Base-by-base conservation (phyloP, 2,113 vertebrate genomes). In the Ploceus nigricollis region DNA sequence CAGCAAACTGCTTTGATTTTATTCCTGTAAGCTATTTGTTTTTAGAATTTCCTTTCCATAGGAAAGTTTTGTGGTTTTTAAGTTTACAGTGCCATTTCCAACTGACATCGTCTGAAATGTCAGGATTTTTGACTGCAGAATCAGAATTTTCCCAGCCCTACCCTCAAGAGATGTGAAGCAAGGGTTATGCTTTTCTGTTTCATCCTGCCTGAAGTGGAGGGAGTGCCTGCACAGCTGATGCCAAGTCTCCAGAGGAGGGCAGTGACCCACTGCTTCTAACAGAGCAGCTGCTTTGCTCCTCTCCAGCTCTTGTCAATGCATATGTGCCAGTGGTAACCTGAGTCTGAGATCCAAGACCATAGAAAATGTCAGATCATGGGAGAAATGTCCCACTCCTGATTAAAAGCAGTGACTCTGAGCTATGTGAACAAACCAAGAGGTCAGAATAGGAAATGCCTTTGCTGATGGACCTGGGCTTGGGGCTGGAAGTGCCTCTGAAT, bases 281-380 rank as follows among this genome's bases (percentile, higher is more conserved):
- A 66, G 57, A 53, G 33, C 28, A 77, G 37, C 54, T 73, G 31
- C 73, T 87, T 68, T 47, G 24, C 13, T 79, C 37, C 15, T 90
- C 39, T 76, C 17, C 57, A 72, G 24, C 33, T 79, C 60, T 45
- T 40, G 8, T 18, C 5, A 4, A 11, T 19, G 37, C 28, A 4
- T 6, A 16, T 48, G 48, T 85, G 57, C 69, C 31, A n/a, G 40
- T n/a, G 17, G 9, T 68, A 33, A 33, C 2, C 0, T 0, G 4
- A 81, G 23, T 31, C 20, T 63, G 73, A 82, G 51, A 48, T 79
- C 56, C 39, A 47, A 82, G 53, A 60, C 13, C 3, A 2, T 1
- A 30, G 28, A 64, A 89, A 47, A 66, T 51, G 35, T 44, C 64
- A 71, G 44, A 95, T 39, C 10, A 17, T 17, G 21, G 25, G 47